Evolutionary conservation across 1,140 invertebrate genomes (phyloP).

Genomic region (Copidosoma floridanum): DNA sequence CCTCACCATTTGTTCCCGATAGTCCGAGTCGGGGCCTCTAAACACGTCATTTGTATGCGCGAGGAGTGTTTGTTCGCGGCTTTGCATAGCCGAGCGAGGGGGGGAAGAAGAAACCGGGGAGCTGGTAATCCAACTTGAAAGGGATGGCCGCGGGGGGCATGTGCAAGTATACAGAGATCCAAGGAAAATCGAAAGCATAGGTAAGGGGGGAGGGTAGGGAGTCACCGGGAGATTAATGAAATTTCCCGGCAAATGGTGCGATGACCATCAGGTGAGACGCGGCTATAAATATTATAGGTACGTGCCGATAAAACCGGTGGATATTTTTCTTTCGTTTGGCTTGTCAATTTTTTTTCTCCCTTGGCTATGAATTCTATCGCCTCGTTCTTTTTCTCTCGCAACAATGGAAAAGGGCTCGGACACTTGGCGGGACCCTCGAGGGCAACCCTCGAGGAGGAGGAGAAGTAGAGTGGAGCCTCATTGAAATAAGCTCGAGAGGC

Average conservation of each 20-base stretch:
- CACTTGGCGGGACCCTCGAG: too few species aligned
- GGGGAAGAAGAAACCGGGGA: constrained; percentile 18
- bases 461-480: too few species aligned
- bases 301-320: not conserved
- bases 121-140: constrained; percentile 26
- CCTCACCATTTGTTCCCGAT: too few species aligned
- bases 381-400: too few species aligned
- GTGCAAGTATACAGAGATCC: not conserved
- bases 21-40: constrained; percentile 31
- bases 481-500: too few species aligned
- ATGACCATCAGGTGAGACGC: not conserved
- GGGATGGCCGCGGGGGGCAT: constrained; percentile 21
- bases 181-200: constrained; percentile 15
- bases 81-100: constrained; percentile 18
- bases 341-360: too few species aligned
- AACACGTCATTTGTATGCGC: constrained; percentile 48
- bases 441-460: too few species aligned
- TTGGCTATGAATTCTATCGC: too few species aligned
- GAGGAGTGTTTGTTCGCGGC: constrained; percentile 42
- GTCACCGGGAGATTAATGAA: constrained; percentile 23
- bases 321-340: not conserved
- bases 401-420: too few species aligned
- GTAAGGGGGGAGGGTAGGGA: not conserved
- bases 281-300: too few species aligned
- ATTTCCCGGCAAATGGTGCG: constrained; percentile 13